Conservation (phyloP, 2,797 vertebrate genomes). For the Capromys pilorides region DNA sequence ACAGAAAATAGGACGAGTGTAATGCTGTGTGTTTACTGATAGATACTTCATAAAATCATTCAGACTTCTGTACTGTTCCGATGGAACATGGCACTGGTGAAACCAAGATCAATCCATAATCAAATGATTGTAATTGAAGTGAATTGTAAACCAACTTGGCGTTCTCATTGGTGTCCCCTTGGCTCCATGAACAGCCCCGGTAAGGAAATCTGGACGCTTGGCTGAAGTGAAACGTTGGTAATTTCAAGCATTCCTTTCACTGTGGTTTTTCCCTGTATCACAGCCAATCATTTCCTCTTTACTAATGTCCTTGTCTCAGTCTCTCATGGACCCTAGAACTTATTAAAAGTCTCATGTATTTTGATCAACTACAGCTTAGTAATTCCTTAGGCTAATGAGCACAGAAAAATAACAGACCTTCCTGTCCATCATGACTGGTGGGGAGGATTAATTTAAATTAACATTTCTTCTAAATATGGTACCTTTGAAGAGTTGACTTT, state of each 20-base stretch:
- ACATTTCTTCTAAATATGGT: slow-evolving; percentile 48
- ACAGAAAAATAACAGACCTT: slow-evolving; percentile 25
- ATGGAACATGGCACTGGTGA: background rate
- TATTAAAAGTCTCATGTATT: background rate
- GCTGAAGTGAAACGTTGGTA: background rate
- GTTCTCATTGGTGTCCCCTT: background rate
- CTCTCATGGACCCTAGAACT: background rate
- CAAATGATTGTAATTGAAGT: slow-evolving; percentile 13
- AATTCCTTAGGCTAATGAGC: background rate
- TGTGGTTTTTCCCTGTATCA: background rate
- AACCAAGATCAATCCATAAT: background rate
- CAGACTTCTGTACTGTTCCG: background rate
- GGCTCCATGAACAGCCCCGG: background rate
- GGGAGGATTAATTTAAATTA: slow-evolving; percentile 7
- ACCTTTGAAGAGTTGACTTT: slow-evolving; percentile 58
- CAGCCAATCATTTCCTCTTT: background rate
- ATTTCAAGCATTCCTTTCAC: background rate
- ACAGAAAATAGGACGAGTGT: too few species aligned
- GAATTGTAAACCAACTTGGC: background rate
- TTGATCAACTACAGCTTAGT: slow-evolving; percentile 25
- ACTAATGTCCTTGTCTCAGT: background rate
- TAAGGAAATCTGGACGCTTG: slow-evolving; percentile 16
- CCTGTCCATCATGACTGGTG: background rate
- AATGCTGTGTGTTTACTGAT: background rate
- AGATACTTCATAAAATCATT: background rate